Percentiles rank a stretch among this genome's conserved stretches.
Evolutionary conservation across 2,888 invertebrate genomes (phyloP).

Genomic region (Osmoderma eremita): DNA sequence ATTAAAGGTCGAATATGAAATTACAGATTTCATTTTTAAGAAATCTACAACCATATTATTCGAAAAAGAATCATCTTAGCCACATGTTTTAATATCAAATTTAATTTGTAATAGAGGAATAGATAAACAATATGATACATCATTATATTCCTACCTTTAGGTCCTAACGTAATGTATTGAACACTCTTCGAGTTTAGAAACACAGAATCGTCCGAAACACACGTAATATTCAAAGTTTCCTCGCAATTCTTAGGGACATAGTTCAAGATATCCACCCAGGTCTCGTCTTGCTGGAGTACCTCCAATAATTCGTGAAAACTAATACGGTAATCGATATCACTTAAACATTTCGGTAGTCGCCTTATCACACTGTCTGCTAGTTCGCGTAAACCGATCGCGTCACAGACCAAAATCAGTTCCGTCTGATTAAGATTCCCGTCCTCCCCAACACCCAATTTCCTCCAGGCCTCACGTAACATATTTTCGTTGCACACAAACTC

Average conservation of each 20-base stretch:
- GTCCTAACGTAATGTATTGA: conserved; percentile 61
- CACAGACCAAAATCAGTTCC: conserved; percentile 73
- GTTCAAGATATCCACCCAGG: conserved; percentile 58
- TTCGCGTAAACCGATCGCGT: conserved; percentile 73
- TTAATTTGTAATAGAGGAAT: too few species aligned
- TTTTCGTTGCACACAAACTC: conserved; percentile 66
- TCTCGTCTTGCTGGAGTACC: conserved; percentile 68
- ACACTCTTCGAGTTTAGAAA: conserved; percentile 59
- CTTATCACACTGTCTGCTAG: conserved; percentile 72
- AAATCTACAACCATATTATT: too few species aligned
- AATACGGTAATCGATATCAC: conserved; percentile 72
- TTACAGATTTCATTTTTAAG: too few species aligned
- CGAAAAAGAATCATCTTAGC: too few species aligned
- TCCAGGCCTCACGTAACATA: conserved; percentile 73
- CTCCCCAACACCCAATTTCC: conserved; percentile 69
- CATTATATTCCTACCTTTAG: conserved; percentile 49
- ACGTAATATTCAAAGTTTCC: conserved; percentile 42
- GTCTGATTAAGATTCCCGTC: conserved; percentile 72
- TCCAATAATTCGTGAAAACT: conserved; percentile 74
- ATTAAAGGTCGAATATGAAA: too few species aligned
- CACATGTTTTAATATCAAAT: too few species aligned
- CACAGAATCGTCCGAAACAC: conserved; percentile 53
- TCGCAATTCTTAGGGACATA: conserved; percentile 37
- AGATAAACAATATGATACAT: too few species aligned
- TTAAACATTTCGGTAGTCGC: conserved; percentile 73